These are phyloP conservation scores for Agrochola lychnidis DNA, from an alignment of 2,888 invertebrate genomes.

Conservation along the genomic window DNA sequence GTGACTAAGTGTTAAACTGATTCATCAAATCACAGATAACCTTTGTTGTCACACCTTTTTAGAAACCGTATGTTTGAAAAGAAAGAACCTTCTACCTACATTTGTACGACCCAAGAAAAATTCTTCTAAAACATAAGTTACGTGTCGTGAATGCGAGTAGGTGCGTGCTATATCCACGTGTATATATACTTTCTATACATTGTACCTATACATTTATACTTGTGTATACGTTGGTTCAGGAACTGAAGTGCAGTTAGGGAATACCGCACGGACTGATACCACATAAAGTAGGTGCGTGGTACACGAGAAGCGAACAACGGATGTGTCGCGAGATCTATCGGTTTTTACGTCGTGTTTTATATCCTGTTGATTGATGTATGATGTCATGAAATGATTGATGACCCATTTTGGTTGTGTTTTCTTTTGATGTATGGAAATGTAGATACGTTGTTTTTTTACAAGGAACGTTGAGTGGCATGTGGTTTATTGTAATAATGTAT, in stretches of 20 bases:
- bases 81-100: background rate
- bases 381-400: constrained; percentile 53
- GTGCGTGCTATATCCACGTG: constrained; percentile 61
- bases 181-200: constrained; percentile 48
- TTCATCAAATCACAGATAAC: background rate
- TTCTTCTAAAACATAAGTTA: constrained; percentile 82
- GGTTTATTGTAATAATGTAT: constrained; percentile 13
- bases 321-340: constrained; percentile 67
- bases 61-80: constrained; percentile 3
- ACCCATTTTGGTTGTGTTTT: constrained; percentile 31
- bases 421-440: constrained; percentile 23
- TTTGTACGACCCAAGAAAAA: constrained; percentile 66
- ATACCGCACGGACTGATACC: constrained; percentile 90
- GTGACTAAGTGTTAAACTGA: background rate
- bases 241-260: constrained; percentile 90
- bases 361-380: constrained; percentile 45
- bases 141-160: constrained; percentile 80
- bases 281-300: constrained; percentile 83
- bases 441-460: constrained; percentile 34
- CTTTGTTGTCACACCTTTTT: background rate
- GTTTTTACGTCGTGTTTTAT: constrained; percentile 58
- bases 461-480: constrained; percentile 7
- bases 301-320: constrained; percentile 65
- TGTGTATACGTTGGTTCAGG: constrained; percentile 71
- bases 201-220: constrained; percentile 50